Conservation (phyloP, 2,797 vertebrate genomes). For the Denticeps clupeoides region DNA sequence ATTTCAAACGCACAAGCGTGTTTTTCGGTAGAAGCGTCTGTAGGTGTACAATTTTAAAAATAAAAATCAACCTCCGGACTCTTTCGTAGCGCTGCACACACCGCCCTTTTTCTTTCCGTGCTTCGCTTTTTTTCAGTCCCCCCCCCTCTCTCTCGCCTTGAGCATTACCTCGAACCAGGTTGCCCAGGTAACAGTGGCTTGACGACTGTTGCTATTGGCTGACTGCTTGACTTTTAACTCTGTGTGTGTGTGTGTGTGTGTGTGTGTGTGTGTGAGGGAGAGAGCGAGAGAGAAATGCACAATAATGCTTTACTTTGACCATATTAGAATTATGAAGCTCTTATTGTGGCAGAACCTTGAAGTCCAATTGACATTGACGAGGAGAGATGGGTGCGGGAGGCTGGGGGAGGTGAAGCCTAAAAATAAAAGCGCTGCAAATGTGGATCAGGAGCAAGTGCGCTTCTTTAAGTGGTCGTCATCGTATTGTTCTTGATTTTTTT, state of each 20-base stretch:
- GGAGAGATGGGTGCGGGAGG: conserved; percentile 18
- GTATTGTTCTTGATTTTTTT: no score
- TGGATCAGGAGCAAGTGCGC: conserved; percentile 27
- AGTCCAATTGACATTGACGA: conserved; percentile 39
- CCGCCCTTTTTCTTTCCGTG: conserved; percentile 16
- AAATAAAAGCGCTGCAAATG: conserved; percentile 45
- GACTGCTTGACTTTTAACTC: conserved; percentile 40
- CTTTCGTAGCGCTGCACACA: no score
- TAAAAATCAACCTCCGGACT: no score
- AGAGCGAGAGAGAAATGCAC: not conserved
- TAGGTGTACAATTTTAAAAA: no score
- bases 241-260: conserved; percentile 14
- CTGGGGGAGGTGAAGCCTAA: conserved; percentile 28
- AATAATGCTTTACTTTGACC: conserved; percentile 20
- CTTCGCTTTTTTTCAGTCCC: conserved; percentile 27
- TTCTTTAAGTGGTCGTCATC: no score
- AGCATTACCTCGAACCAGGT: conserved; percentile 57
- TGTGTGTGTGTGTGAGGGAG: conserved; percentile 2
- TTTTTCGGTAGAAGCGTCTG: not conserved
- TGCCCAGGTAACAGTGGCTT: conserved; percentile 65
- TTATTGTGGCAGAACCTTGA: conserved; percentile 24
- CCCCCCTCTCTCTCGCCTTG: conserved; percentile 36
- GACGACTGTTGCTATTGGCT: conserved; percentile 61
- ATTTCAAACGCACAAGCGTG: not conserved
- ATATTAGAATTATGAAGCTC: conserved; percentile 26